Conservation (phyloP, 2,797 vertebrate genomes). For the Rhinella marina region DNA sequence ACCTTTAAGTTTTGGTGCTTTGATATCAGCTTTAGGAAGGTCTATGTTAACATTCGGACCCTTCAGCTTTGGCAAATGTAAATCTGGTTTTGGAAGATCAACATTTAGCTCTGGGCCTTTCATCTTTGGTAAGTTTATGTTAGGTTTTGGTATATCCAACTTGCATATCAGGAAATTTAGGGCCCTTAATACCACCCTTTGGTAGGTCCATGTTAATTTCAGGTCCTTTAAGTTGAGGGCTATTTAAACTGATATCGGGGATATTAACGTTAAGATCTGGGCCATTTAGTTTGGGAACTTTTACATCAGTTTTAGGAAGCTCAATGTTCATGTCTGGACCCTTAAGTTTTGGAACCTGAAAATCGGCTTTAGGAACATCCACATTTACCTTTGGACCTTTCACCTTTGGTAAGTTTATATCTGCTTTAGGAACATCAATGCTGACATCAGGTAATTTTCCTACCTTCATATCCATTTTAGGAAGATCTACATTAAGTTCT, state of each 20-base stretch:
- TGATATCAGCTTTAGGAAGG: conserved; percentile 5
- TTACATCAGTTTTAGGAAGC: conserved; percentile 23
- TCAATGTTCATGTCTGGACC: conserved; percentile 31
- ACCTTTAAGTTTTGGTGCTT: conserved; percentile 23
- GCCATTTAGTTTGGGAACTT: conserved; percentile 38
- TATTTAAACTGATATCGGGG: conserved; percentile 31
- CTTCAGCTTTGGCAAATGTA: conserved; percentile 43
- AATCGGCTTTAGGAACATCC: conserved; percentile 16
- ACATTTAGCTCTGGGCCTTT: conserved; percentile 36
- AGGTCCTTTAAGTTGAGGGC: conserved; percentile 31
- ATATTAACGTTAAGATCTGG: conserved; percentile 33
- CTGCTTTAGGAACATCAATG: conserved; percentile 30
- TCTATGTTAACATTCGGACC: conserved; percentile 12
- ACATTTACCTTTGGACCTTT: conserved; percentile 24
- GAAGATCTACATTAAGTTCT: conserved; percentile 40
- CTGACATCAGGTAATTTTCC: conserved; percentile 15
- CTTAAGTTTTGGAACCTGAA: conserved; percentile 32
- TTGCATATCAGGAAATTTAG: conserved; percentile 42
- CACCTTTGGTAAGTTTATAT: conserved; percentile 32
- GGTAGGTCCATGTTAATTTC: conserved; percentile 41
- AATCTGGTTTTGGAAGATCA: conserved; percentile 20
- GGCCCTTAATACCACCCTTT: not conserved
- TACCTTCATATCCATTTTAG: conserved; percentile 7
- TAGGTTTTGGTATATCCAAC: conserved; percentile 34
- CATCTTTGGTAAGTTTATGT: conserved; percentile 25